Percentiles rank a stretch among this genome's conserved stretches.
Evolutionary conservation across 1,140 invertebrate species (phyloP).

Genomic region (Dinoponera quadriceps): DNA sequence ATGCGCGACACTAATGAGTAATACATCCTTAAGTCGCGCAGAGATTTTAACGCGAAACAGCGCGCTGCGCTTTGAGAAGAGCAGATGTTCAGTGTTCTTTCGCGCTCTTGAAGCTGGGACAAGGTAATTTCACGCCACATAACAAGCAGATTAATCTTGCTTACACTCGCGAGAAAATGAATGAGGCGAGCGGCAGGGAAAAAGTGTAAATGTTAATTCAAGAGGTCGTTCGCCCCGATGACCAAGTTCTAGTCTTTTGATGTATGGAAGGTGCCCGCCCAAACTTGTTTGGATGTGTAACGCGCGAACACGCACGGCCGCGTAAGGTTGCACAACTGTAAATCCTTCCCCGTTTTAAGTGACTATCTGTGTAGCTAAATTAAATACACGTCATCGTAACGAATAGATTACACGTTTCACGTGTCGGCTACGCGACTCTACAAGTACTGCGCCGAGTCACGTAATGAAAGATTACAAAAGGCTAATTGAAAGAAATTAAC

Average conservation of each 20-base stretch:
- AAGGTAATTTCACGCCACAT: conserved; percentile 16
- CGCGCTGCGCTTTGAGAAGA: neutral
- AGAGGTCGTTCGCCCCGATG: conserved; percentile 53
- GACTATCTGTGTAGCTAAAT: conserved; percentile 65
- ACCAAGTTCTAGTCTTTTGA: conserved; percentile 68
- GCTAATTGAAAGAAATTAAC: conserved; percentile 8
- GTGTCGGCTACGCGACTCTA: conserved; percentile 12
- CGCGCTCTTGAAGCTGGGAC: neutral
- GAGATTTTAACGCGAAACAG: neutral
- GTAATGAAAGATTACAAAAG: conserved; percentile 14
- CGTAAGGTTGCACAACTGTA: conserved; percentile 66
- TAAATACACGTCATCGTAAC: conserved; percentile 69
- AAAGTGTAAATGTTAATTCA: conserved; percentile 27
- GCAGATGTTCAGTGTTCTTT: neutral
- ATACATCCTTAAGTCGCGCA: too few species aligned
- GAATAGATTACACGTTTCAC: conserved; percentile 68
- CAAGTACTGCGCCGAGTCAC: conserved; percentile 19
- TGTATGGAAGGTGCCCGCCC: conserved; percentile 41
- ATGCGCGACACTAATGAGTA: too few species aligned
- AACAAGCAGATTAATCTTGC: conserved; percentile 46
- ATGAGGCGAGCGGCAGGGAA: neutral
- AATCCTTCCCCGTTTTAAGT: conserved; percentile 61
- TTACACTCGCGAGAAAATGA: conserved; percentile 16
- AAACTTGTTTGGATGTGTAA: conserved; percentile 61
- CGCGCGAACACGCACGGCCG: neutral